Percentiles rank a stretch among this genome's conserved stretches.
Conservation (phyloP, 2,888 invertebrate genomes). For the Andrena trimmerana region DNA sequence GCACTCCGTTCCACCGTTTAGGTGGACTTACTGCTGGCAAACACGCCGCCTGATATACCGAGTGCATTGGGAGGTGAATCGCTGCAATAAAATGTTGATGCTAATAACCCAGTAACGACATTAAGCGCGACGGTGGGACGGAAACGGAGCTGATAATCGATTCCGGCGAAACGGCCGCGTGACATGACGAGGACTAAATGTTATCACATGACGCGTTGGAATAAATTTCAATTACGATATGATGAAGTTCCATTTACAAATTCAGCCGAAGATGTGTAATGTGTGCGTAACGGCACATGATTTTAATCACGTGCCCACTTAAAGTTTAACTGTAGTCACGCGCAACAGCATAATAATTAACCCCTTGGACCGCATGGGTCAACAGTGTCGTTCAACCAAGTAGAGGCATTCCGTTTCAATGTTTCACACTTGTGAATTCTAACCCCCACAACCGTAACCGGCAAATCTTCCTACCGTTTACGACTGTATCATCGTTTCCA, state of each 20-base stretch:
- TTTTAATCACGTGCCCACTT: slow-evolving; percentile 60
- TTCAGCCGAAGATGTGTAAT: slow-evolving; percentile 52
- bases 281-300: slow-evolving; percentile 55
- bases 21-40: too few species aligned
- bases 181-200: slow-evolving; percentile 10
- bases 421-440: slow-evolving; percentile 27
- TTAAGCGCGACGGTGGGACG: neutral
- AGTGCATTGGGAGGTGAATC: too few species aligned
- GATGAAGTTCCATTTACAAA: slow-evolving; percentile 58
- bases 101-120: neutral
- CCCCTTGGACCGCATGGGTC: slow-evolving; percentile 43
- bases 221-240: slow-evolving; percentile 60
- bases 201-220: slow-evolving; percentile 35
- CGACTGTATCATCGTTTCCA: too few species aligned
- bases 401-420: slow-evolving; percentile 38
- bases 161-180: slow-evolving; percentile 14
- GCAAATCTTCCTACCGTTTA: neutral
- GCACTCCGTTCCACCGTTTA: too few species aligned
- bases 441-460: neutral
- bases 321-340: slow-evolving; percentile 57
- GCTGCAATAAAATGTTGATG: too few species aligned
- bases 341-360: slow-evolving; percentile 58
- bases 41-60: too few species aligned
- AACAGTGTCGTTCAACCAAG: slow-evolving; percentile 59
- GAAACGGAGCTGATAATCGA: neutral